phyloP scores from a whole-genome alignment of 2,888 invertebrate species.

The Gnatocerus cornutus region DNA sequence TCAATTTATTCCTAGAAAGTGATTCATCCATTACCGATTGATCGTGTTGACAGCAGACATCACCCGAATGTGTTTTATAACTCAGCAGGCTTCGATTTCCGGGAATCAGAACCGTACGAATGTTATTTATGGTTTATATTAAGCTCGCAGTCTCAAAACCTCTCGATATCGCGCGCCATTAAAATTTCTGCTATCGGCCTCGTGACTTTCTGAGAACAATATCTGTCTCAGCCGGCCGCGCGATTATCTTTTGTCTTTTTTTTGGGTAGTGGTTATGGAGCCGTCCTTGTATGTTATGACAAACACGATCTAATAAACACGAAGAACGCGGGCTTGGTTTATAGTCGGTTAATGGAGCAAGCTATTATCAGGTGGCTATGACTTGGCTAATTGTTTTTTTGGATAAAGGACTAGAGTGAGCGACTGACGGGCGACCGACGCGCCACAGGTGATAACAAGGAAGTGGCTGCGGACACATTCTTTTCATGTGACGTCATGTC shows the following conservation, averaged over 20 bases:
- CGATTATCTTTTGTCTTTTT: conserved; percentile 67
- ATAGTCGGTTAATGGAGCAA: conserved; percentile 46
- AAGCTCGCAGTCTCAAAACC: neutral
- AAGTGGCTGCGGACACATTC: conserved; percentile 59
- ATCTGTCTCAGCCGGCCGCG: conserved; percentile 43
- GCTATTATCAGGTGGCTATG: conserved; percentile 52
- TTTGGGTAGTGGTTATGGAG: conserved; percentile 6
- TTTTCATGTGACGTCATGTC: conserved; percentile 51
- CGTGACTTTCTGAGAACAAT: conserved; percentile 4
- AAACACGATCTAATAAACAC: conserved; percentile 39
- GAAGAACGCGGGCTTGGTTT: conserved; percentile 31
- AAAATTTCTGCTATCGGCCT: neutral
- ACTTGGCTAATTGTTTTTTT: conserved; percentile 56
- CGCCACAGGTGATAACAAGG: conserved; percentile 62
- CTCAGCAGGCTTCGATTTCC: conserved; percentile 4
- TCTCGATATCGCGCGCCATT: conserved; percentile 2
- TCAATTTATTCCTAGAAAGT: neutral
- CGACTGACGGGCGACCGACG: conserved; percentile 57
- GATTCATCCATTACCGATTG: neutral
- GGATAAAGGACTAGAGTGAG: conserved; percentile 47
- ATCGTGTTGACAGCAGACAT: conserved; percentile 4
- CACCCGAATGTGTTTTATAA: conserved; percentile 2
- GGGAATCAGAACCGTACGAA: neutral
- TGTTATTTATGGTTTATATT: conserved; percentile 2
- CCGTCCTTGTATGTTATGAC: conserved; percentile 40